A percentile compares a stretch with the other conserved stretches of the same genome.
phyloP scores from a whole-genome alignment of 2,113 vertebrate genomes.

The Zosterops pallidus region DNA sequence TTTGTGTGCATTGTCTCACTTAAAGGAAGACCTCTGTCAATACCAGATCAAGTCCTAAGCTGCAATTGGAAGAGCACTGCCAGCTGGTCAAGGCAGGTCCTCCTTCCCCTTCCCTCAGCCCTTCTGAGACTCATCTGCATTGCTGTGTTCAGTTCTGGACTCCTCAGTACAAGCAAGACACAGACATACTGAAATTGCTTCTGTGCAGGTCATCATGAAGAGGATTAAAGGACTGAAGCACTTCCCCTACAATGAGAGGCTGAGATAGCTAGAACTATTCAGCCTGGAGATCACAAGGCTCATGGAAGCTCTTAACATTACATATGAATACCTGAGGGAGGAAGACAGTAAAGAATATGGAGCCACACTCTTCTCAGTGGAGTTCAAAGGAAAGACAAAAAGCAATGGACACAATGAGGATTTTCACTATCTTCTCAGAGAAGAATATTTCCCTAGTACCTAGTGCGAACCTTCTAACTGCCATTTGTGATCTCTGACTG shows the following conservation, averaged over 20 bases:
- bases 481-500: not conserved
- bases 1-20: not conserved
- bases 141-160: not conserved
- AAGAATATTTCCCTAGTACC: not conserved
- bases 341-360: not conserved
- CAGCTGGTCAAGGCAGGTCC: not conserved
- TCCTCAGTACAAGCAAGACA: not conserved
- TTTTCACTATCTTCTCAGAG: not conserved
- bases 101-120: not conserved
- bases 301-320: not conserved
- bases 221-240: not conserved
- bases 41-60: not conserved
- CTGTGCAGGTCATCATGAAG: not conserved
- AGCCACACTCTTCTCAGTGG: not conserved
- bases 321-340: not conserved
- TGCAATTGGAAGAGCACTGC: not conserved
- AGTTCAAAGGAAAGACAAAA: not conserved
- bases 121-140: not conserved
- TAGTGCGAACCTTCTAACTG: accelerated
- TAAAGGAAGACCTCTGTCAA: not conserved
- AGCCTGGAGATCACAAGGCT: not conserved
- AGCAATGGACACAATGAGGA: not conserved
- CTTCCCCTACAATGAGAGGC: not conserved
- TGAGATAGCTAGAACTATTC: not conserved
- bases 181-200: not conserved